Conservation (phyloP, 1,140 invertebrate genomes). For the Planococcus citri region DNA sequence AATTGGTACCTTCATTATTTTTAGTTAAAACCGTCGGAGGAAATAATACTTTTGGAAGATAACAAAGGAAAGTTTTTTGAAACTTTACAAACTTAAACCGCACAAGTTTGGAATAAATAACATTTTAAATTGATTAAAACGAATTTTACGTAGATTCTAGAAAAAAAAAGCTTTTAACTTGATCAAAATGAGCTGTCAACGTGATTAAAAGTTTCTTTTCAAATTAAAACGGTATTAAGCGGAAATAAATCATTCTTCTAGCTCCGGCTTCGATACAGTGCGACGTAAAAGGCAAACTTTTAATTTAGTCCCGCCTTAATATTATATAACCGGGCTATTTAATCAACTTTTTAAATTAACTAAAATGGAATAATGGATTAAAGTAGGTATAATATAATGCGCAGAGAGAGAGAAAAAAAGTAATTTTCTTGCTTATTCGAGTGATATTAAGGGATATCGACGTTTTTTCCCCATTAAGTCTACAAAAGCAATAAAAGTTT, state of each 20-base stretch:
- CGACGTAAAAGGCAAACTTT: neutral
- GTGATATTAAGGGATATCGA: conserved; percentile 7
- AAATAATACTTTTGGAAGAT: neutral
- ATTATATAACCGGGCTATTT: conserved; percentile 3
- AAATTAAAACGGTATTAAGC: conserved; percentile 7
- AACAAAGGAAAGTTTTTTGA: conserved; percentile 7
- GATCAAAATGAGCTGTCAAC: conserved; percentile 6
- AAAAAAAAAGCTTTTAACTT: conserved; percentile 6
- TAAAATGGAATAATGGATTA: conserved; percentile 8
- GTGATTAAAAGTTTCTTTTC: conserved; percentile 7
- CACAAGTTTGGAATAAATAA: conserved; percentile 4
- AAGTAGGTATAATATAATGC: conserved; percentile 7
- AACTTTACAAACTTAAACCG: conserved; percentile 7
- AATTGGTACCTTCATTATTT: conserved; percentile 7
- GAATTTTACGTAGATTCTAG: conserved; percentile 2
- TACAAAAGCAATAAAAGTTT: conserved; percentile 3
- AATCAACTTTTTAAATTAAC: conserved; percentile 8
- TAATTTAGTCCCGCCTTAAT: conserved; percentile 6
- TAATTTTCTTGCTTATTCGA: conserved; percentile 7
- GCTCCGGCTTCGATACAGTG: conserved; percentile 1
- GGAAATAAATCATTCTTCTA: conserved; percentile 7
- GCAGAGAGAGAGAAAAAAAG: neutral
- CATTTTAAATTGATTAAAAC: conserved; percentile 8
- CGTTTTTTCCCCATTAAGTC: neutral
- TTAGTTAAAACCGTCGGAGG: conserved; percentile 1